Evolutionary conservation across 2,888 invertebrate genomes (phyloP).

Genomic region (Reticulitermes lucifugus): DNA sequence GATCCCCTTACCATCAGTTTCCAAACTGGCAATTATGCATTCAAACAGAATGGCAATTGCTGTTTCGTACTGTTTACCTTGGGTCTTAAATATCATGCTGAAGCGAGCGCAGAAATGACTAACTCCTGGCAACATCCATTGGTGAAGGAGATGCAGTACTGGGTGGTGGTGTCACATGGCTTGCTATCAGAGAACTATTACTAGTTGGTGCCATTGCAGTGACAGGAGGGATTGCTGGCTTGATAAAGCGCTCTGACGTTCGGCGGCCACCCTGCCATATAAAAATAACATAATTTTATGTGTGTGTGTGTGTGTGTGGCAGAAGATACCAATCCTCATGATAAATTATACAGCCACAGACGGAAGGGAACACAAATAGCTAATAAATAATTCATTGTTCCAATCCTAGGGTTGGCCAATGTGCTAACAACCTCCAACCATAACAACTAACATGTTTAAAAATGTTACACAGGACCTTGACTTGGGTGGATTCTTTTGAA

Average conservation of each 20-base stretch:
- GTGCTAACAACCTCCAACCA: no score
- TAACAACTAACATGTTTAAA: no score
- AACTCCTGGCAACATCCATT: conserved; percentile 63
- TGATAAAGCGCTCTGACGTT: conserved; percentile 85
- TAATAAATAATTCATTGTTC: no score
- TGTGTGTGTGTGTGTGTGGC: background rate
- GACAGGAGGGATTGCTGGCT: conserved; percentile 81
- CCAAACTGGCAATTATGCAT: background rate
- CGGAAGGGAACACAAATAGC: no score
- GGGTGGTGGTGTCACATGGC: conserved; percentile 54
- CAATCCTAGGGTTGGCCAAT: no score
- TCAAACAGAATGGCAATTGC: conserved; percentile 21
- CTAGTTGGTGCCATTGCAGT: conserved; percentile 36
- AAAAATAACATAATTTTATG: no score
- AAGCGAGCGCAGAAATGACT: conserved; percentile 45
- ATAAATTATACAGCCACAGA: no score
- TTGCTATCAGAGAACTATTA: conserved; percentile 34
- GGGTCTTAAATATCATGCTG: conserved; percentile 25
- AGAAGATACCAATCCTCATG: background rate
- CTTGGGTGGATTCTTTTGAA: no score
- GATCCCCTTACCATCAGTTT: background rate
- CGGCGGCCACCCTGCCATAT: conserved; percentile 66
- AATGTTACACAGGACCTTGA: no score
- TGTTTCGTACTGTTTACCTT: conserved; percentile 14
- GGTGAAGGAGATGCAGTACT: conserved; percentile 61